Base-by-base conservation (phyloP, 1,140 invertebrate species). In the Drosophila ohnishii region DNA sequence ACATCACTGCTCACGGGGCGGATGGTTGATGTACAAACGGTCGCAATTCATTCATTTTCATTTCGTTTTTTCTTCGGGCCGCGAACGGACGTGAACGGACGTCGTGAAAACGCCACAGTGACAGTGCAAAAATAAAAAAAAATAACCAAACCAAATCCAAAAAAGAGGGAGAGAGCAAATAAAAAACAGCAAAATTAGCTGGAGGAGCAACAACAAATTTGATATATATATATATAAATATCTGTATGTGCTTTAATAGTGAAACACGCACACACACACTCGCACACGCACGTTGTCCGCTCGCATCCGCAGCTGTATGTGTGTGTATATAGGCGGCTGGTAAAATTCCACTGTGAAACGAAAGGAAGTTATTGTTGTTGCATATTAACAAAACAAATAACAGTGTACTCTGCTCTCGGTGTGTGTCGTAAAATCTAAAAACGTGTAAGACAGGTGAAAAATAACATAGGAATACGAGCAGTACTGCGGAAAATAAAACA, bases 311-410 rank as follows among this genome's bases (percentile, higher is more conserved):
- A 73, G 47, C 62, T 62, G 75, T 69, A 62, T 76, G 50, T 64
- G 61, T 74, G 70, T 74, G 75, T 64, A 56, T 76, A 53, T 63
- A 60, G 62, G 67, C 82, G 71, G 71, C 83, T 87, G 84, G 83
- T 87, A 84, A 87, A 87, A 87, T 87, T 87, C 83, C 83, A 87
- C 69, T 88, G 83, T 83, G 72, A 71, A 78, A 56, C 75, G 63
- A 73, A 75, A 77, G 79, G 76, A 88, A 87, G 84, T 83, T 83
- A 86, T 87, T 75, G 73, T 75, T 76, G 66, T 57, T 67, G 48
- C 25, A 65, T 82, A 80, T 87, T 80, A 83, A 80, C 79, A 83
- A 88, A 88, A 78, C 75, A 83, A 87, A 87, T 84, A 88, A 39
- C 42, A 42, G 70, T 62, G 25, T 73, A 32, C 47, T 28, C 42